Evolutionary conservation across 1,140 invertebrate species (phyloP), one percentile per base, ranked within the genome.

Genomic region (Drosophila pruinosa): DNA sequence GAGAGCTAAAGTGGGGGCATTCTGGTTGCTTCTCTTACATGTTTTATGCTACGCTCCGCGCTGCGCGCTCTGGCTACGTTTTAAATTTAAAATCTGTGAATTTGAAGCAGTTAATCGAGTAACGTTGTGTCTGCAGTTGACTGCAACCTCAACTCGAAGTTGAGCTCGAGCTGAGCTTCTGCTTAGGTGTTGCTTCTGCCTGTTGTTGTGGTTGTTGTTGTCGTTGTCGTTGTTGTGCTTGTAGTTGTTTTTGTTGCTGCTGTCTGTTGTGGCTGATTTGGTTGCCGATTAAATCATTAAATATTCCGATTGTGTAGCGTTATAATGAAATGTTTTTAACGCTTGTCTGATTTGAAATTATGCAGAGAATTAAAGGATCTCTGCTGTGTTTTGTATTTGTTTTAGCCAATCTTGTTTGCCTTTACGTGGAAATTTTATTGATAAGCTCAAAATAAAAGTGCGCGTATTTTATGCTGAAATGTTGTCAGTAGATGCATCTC

Each of bases 251-350:
- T 26, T 64, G 39, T 63, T 69, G n/a, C n/a, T 52, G 57, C 36
- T 45, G 7, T 57, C 61, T 75, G 31, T 59, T 68, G 62, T 78
- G 36, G 15, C 77, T 73, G 86, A 86, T 89, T 72, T 61, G 58
- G 38, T 38, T 39, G 48, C 61, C 85, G 89, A 90, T 90, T 90
- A 90, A 90, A 90, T 90, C 89, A 90, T 90, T 90, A 90, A 90
- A 90, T 90, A 90, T 90, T 90, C 89, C 75, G 89, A 90, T 90
- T 90, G 89, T 90, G 89, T 90, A 89, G 89, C 89, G 78, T 88
- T 90, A 90, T 90, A 90, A 90, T 90, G 89, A 90, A 90, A 90
- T 89, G 89, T 90, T 90, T 86, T 90, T 90, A 89, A 78, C 82
- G 82, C 82, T 88, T 88, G 82, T 88, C 82, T 88, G 82, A 88